These are phyloP conservation scores for Tenthredo distinguenda DNA, from an alignment of 2,888 invertebrate species.

Conservation along the genomic window DNA sequence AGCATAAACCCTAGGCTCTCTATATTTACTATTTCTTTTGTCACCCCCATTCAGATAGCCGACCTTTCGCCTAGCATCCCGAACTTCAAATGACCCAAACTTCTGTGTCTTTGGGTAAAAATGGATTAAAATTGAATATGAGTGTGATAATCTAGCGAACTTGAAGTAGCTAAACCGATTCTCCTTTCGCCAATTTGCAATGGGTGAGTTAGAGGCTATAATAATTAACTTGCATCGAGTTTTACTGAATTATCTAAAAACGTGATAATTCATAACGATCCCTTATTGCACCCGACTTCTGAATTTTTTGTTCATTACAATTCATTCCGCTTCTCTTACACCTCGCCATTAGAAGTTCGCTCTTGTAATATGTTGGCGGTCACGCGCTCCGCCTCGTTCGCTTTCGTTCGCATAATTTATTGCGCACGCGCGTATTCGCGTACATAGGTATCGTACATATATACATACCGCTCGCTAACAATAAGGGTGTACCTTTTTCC, in stretches of 20 bases:
- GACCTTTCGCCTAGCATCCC: neutral
- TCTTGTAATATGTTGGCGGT: slow-evolving; percentile 36
- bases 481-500: neutral
- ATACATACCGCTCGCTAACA: neutral
- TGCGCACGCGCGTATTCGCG: slow-evolving; percentile 6
- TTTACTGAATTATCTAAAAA: neutral
- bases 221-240: too few species aligned
- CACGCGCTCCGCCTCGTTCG: slow-evolving; percentile 40
- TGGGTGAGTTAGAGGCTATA: neutral
- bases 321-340: slow-evolving; percentile 30
- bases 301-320: slow-evolving; percentile 17
- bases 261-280: neutral
- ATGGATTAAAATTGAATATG: neutral
- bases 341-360: slow-evolving; percentile 12
- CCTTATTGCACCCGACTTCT: neutral
- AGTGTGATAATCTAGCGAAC: neutral
- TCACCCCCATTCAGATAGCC: neutral
- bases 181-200: neutral
- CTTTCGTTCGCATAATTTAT: slow-evolving; percentile 13
- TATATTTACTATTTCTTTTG: neutral
- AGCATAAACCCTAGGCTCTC: neutral
- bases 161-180: neutral
- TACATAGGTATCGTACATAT: neutral
- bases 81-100: neutral
- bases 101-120: neutral